A percentile compares a stretch with the other conserved stretches of the same genome.
These are phyloP conservation scores for Numenius arquata DNA, from an alignment of 2,113 vertebrate species.

Conservation along the genomic window DNA sequence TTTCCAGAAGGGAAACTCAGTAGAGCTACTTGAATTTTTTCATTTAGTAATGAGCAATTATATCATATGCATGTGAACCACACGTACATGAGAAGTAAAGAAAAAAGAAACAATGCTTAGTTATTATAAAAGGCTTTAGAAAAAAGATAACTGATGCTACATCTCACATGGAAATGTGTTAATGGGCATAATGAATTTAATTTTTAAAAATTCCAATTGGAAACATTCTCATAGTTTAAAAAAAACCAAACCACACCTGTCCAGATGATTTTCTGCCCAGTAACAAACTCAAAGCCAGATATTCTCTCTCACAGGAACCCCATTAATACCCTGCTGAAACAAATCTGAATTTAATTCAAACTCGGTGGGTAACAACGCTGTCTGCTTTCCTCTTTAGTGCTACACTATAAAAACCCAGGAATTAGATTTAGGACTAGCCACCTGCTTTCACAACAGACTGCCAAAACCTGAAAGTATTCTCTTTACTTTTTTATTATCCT, in stretches of 20 bases:
- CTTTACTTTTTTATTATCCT: conserved; percentile 1
- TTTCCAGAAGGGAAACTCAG: not conserved
- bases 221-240: not conserved
- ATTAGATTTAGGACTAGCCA: conserved; percentile 42
- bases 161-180: not conserved
- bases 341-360: conserved; percentile 71
- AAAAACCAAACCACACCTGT: not conserved
- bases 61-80: accelerated
- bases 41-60: not conserved
- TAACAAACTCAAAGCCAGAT: not conserved
- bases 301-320: not conserved
- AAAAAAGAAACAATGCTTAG: not conserved
- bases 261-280: not conserved
- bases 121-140: not conserved
- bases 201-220: not conserved
- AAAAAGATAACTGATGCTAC: not conserved
- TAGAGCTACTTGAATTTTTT: not conserved
- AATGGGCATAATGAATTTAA: not conserved
- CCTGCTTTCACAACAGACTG: conserved; percentile 44
- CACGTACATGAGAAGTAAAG: accelerated
- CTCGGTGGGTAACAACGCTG: conserved; percentile 33
- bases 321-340: conserved; percentile 67
- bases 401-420: conserved; percentile 19
- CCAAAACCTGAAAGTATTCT: not conserved
- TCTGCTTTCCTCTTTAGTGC: conserved; percentile 31